phyloP scores from a whole-genome alignment of 2,888 invertebrate species.

The Hedya salicella region DNA sequence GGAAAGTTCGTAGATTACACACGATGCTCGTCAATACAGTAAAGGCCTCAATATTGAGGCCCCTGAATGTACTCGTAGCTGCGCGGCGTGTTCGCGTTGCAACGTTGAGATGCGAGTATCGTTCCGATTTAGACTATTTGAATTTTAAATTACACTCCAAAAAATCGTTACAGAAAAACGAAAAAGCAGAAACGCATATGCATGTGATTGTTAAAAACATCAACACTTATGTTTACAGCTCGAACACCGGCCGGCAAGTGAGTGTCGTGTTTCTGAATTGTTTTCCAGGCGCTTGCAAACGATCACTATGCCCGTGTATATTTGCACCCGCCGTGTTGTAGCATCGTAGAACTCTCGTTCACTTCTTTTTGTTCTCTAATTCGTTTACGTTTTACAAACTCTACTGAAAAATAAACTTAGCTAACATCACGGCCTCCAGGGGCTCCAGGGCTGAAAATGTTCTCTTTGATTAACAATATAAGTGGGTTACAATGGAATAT shows the following conservation, averaged over 20 bases:
- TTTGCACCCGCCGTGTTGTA: slow-evolving; percentile 24
- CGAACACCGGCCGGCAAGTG: slow-evolving; percentile 9
- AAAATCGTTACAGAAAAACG: not conserved
- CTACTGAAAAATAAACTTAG: slow-evolving; percentile 11
- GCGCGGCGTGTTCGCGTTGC: too few relatives aligned
- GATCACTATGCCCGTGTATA: slow-evolving; percentile 32
- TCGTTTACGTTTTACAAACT: slow-evolving; percentile 25
- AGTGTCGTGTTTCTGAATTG: slow-evolving; percentile 25
- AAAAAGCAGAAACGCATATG: slow-evolving; percentile 8
- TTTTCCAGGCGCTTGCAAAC: slow-evolving; percentile 28
- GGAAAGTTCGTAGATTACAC: too few relatives aligned
- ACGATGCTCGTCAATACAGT: too few relatives aligned
- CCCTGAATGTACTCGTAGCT: too few relatives aligned
- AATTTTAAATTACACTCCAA: not conserved
- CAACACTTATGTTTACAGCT: not conserved
- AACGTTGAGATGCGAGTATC: not conserved
- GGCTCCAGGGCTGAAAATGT: slow-evolving; percentile 20
- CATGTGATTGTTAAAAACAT: slow-evolving; percentile 3
- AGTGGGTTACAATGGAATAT: slow-evolving; percentile 24
- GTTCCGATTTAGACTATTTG: not conserved
- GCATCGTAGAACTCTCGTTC: slow-evolving; percentile 1
- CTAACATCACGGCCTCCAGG: not conserved
- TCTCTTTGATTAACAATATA: slow-evolving; percentile 36
- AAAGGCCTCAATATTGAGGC: too few relatives aligned
- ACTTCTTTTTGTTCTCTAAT: slow-evolving; percentile 15